Base-by-base conservation (phyloP, 1,140 invertebrate genomes). In the Philopotamus ludificatus region DNA sequence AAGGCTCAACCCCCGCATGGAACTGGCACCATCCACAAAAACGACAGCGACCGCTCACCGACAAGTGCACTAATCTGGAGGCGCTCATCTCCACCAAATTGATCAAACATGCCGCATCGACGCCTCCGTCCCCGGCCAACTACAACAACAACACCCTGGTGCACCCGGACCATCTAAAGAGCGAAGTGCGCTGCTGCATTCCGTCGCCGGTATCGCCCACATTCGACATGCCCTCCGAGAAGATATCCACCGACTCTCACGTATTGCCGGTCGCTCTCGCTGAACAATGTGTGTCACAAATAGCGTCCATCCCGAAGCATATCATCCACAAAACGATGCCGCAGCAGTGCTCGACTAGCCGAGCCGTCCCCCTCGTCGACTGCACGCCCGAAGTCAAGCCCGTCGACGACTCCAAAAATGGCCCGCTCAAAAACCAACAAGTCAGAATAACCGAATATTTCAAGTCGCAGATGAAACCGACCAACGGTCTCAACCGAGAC, bases 391-490 rank as follows among this genome's bases (percentile, higher is more conserved):
- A 73, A 64, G 70, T 74, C 12, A 74, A 72, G 21, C 74, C 75
- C 47, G 70, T 74, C 28, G 74, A 3, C 34, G 12, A 72, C 12
- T 71, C 73, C 51, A 70, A n/a, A n/a, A n/a, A n/a, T 76, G 3
- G 70, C 71, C 55, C 23, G 42, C 53, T n/a, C 7, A 72, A 75
- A 67, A 55, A 72, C 67, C 73, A 73, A 70, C 83, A 86, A 71
- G 85, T 83, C 2, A 87, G 88, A 71, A 92, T 92, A 71, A 92
- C 90, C 1, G 89, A 91, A 71, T 92, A 89, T 73, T 92, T 91
- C 71, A 91, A 89, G 71, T 84, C 87, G 1, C 89, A 91, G 74
- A 87, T 88, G 75, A 91, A 91, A 75, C 83, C 87, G 8, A 83
- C 85, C 71, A 82, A 79, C 67, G 77, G 75, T 49, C 59, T 80